Percentiles rank a stretch among this genome's conserved stretches.
These are phyloP conservation scores for Brachyrhaphis roseni DNA, from an alignment of 2,797 vertebrate genomes.

Conservation along the genomic window DNA sequence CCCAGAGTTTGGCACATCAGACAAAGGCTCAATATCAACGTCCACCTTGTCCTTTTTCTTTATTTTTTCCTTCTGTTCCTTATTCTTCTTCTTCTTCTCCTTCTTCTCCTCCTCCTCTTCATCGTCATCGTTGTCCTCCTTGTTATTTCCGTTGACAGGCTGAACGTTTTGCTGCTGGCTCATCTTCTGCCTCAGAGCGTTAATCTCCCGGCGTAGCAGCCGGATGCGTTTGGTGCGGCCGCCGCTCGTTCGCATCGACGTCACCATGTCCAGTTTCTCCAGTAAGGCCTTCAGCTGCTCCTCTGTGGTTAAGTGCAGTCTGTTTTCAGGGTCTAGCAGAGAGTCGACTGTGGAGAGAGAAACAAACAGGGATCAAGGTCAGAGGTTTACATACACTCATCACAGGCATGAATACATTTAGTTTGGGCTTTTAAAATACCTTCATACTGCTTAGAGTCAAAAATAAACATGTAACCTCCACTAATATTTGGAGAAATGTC, in stretches of 20 bases:
- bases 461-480: neutral
- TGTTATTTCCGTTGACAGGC: slow-evolving; percentile 77
- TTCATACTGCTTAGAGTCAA: neutral
- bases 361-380: neutral
- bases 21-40: slow-evolving; percentile 55
- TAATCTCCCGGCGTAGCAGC: slow-evolving; percentile 92
- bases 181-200: slow-evolving; percentile 87
- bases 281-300: slow-evolving; percentile 93
- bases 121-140: slow-evolving; percentile 48
- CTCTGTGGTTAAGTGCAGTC: slow-evolving; percentile 90
- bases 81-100: slow-evolving; percentile 2
- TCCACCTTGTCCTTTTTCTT: slow-evolving; percentile 51
- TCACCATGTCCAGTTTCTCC: slow-evolving; percentile 93
- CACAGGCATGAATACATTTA: neutral
- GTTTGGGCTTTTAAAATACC: neutral
- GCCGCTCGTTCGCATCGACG: slow-evolving; percentile 89
- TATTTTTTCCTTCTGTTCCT: slow-evolving; percentile 19
- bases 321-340: slow-evolving; percentile 90
- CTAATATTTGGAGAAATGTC: neutral
- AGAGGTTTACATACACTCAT: neutral
- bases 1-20: slow-evolving; percentile 51
- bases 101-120: slow-evolving; percentile 58
- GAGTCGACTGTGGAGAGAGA: slow-evolving; percentile 87
- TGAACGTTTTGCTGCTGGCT: slow-evolving; percentile 79
- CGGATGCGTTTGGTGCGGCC: slow-evolving; percentile 92